Evolutionary conservation across 1,140 invertebrate species (phyloP).

Genomic region (Sitophilus oryzae): DNA sequence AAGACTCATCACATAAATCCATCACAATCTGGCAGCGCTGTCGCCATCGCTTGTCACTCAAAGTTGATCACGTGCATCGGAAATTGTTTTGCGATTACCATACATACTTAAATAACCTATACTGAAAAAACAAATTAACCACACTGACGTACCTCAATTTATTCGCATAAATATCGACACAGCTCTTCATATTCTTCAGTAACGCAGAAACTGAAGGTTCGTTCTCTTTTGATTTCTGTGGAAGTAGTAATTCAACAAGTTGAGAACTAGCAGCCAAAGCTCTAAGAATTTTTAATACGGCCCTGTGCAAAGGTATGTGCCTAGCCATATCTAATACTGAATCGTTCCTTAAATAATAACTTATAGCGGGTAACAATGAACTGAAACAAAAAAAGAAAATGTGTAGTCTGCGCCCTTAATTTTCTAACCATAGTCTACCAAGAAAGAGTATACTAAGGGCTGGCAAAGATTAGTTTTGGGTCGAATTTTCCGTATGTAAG

Average conservation of each 20-base stretch:
- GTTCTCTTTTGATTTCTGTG: slow-evolving; percentile 45
- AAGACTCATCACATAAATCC: too few relatives aligned
- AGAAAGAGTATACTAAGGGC: too few relatives aligned
- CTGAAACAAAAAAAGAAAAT: slow-evolving; percentile 54
- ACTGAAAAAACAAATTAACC: too few relatives aligned
- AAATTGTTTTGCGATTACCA: too few relatives aligned
- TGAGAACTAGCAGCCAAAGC: slow-evolving; percentile 67
- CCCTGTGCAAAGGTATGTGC: slow-evolving; percentile 85
- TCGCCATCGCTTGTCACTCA: too few relatives aligned
- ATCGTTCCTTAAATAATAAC: slow-evolving; percentile 89
- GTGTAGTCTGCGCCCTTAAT: too few relatives aligned
- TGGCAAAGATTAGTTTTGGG: too few relatives aligned
- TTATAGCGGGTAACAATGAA: slow-evolving; percentile 79
- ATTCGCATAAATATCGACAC: slow-evolving; percentile 85
- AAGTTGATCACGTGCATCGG: too few relatives aligned
- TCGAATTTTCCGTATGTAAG: too few relatives aligned
- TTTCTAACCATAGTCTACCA: too few relatives aligned
- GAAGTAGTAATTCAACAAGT: slow-evolving; percentile 62
- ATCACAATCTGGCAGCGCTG: too few relatives aligned
- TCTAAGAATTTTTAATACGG: slow-evolving; percentile 73
- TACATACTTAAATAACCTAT: too few relatives aligned
- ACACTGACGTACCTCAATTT: slow-evolving; percentile 61
- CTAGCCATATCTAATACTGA: slow-evolving; percentile 93
- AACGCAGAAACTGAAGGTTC: slow-evolving; percentile 58
- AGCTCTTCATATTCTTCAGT: slow-evolving; percentile 79